Base-by-base conservation (phyloP, 2,888 invertebrate genomes). In the Taenaris catops region DNA sequence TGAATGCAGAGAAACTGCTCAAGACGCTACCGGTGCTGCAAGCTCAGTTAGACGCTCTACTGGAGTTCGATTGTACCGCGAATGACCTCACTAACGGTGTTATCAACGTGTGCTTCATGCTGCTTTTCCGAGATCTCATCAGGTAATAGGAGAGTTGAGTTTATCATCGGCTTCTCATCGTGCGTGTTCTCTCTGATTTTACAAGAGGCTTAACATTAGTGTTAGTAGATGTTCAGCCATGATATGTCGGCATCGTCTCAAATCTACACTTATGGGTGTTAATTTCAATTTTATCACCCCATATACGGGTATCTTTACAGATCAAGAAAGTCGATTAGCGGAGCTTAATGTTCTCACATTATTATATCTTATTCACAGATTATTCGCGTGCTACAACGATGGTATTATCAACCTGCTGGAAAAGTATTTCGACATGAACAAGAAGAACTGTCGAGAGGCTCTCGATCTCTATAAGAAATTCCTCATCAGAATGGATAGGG, bases 361-460 rank as follows among this genome's bases (percentile, higher is more conserved):
- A n/a, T n/a, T n/a, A n/a, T n/a, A n/a, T n/a, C n/a, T 14, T 14
- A 2, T 19, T 45, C 48, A 3, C 70, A 86, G 86, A 63, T 90
- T 99, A 55, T 99, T 99, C 88, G 99, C 99, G 43, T 98, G 99
- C 84, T 99, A 99, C 89, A 99, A 99, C 84, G 99, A 99, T 84
- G 99, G 98, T 52, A 97, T 99, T 59, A 99, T 99, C 63, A 99
- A 99, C 88, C 91, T 99, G 53, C 88, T 99, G 86, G 99, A 99
- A 89, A 99, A 99, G 86, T 99, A 96, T 88, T 99, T 99, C 81
- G 98, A 98, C 78, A 99, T 99, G 98, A 98, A 98, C 87, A 99
- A 99, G 84, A 99, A 99, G 86, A 97, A 98, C 73, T 97, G 97
- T 65, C 93, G 96, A 56, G 98, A 99, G 66, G 98, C 98, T 55